A percentile compares a stretch with the other conserved stretches of the same genome.
phyloP scores from a whole-genome alignment of 2,888 invertebrate genomes.

The Conops quadrifasciatus region DNA sequence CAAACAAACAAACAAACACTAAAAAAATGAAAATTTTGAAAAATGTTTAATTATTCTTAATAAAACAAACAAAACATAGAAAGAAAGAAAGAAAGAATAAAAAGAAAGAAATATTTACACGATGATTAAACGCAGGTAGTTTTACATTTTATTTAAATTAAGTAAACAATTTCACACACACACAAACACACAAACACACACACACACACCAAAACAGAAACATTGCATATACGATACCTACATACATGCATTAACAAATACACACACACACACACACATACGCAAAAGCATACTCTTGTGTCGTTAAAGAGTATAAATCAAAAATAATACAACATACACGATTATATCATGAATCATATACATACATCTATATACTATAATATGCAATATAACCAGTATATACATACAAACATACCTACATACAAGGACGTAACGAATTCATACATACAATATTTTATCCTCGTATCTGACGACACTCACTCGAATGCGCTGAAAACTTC shows the following conservation, averaged over 20 bases:
- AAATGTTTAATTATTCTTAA: constrained; percentile 26
- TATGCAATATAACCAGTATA: constrained; percentile 33
- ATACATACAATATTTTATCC: no score
- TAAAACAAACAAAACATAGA: neutral
- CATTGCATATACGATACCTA: neutral
- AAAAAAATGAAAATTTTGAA: constrained; percentile 21
- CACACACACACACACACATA: constrained; percentile 33
- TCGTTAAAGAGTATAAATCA: no score
- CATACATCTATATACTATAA: constrained; percentile 28
- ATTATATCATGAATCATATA: constrained; percentile 39
- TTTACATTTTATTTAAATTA: constrained; percentile 37
- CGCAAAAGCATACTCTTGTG: constrained; percentile 16
- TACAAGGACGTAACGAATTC: neutral
- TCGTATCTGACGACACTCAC: no score
- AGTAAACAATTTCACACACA: no score
- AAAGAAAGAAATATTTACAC: no score
- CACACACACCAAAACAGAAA: no score
- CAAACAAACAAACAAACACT: no score
- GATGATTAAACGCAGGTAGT: neutral
- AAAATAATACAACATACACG: constrained; percentile 22
- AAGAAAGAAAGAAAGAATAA: neutral
- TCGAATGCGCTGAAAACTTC: no score
- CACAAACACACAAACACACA: no score
- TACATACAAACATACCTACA: constrained; percentile 29
- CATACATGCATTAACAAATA: no score